These are phyloP conservation scores for Pseudanteris insignis DNA, from an alignment of 2,888 invertebrate genomes.

Conservation along the genomic window DNA sequence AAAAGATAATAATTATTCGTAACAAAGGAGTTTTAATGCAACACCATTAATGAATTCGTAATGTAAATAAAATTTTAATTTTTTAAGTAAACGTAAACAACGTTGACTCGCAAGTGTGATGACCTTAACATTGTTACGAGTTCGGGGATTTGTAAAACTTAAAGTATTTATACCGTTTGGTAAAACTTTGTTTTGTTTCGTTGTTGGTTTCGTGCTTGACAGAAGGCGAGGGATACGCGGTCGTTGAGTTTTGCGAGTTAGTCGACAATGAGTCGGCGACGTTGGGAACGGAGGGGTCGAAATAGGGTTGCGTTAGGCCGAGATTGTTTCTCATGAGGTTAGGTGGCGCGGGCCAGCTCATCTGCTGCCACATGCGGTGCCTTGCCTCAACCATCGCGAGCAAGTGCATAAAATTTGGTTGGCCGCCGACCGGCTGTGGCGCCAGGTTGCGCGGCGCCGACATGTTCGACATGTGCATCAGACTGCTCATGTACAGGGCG, in stretches of 20 bases:
- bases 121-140: no score
- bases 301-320: constrained; percentile 52
- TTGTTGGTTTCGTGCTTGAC: constrained; percentile 55
- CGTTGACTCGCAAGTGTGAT: no score
- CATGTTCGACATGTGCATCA: constrained; percentile 63
- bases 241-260: constrained; percentile 55
- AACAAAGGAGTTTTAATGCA: no score
- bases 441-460: constrained; percentile 52
- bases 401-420: constrained; percentile 60
- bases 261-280: constrained; percentile 56
- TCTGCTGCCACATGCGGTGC: constrained; percentile 63
- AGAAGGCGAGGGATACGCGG: constrained; percentile 55
- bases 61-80: no score
- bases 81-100: no score
- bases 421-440: constrained; percentile 45
- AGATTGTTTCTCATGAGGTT: constrained; percentile 58
- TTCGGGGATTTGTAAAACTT: background rate
- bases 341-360: constrained; percentile 58
- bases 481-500: constrained; percentile 65
- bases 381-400: constrained; percentile 61
- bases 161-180: constrained; percentile 56
- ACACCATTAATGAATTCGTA: no score
- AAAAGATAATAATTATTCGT: no score
- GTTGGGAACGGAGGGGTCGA: constrained; percentile 53
- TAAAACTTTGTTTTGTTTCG: constrained; percentile 57